Evolutionary conservation across 2,113 vertebrate species (phyloP).

Genomic region (Toxotes jaculatrix): DNA sequence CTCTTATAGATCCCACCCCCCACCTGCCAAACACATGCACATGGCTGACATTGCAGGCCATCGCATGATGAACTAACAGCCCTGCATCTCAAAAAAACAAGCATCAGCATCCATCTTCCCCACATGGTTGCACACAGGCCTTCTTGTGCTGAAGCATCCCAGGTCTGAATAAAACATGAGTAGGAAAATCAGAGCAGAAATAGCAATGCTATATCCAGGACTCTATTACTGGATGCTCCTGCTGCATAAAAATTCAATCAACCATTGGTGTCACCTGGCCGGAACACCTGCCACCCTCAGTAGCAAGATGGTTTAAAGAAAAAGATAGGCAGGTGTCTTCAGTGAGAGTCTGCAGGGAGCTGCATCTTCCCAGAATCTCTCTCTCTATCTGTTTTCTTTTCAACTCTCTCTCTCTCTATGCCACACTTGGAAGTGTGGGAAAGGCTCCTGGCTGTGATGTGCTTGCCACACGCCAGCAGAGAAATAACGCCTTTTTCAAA

Average conservation of each 20-base stretch:
- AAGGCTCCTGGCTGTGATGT: conserved; percentile 61
- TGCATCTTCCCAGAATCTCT: conserved; percentile 31
- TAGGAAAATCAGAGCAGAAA: conserved; percentile 68
- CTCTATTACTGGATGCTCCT: conserved; percentile 45
- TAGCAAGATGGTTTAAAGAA: conserved; percentile 23
- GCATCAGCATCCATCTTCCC: conserved; percentile 45
- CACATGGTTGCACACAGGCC: conserved; percentile 54
- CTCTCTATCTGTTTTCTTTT: conserved; percentile 29
- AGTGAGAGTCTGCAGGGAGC: conserved; percentile 36
- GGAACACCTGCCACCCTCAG: conserved; percentile 39
- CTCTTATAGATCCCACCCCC: background rate
- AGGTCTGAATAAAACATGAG: conserved; percentile 80
- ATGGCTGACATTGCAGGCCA: conserved; percentile 26
- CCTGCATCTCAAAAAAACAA: conserved; percentile 23
- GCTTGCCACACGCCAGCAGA: conserved; percentile 48
- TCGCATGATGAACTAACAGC: conserved; percentile 16
- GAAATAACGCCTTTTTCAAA: conserved; percentile 58
- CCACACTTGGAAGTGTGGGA: conserved; percentile 50
- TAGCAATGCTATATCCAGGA: conserved; percentile 58
- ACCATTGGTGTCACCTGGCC: conserved; percentile 52
- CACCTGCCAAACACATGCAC: background rate
- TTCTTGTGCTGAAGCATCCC: conserved; percentile 57
- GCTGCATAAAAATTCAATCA: conserved; percentile 46
- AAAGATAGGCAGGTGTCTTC: conserved; percentile 48
- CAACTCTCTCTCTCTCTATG: conserved; percentile 27